Evolutionary conservation across 2,797 vertebrate genomes (phyloP), one percentile per base, ranked within the genome.

Genomic region (Natrix natrix): DNA sequence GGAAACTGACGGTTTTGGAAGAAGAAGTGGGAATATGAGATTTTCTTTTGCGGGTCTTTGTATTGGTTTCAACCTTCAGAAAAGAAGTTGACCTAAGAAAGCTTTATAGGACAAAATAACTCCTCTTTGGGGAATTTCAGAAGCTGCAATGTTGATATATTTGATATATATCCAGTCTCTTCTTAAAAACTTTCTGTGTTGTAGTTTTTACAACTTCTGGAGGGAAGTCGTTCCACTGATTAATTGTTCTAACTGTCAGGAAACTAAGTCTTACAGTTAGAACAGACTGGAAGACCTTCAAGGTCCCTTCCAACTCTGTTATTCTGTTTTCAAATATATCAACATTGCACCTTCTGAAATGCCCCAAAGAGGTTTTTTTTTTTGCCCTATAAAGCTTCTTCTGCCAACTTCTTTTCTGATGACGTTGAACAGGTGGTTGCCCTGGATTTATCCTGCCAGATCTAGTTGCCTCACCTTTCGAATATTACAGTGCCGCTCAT

Each of bases 1-100:
- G 26, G 0, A 0, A 16, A 12, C 2, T 7, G 8, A 0, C 16
- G 4, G 5, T 74, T 88, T 56, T 12, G 28, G 3, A 24, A 3
- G 57, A 91, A 93, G 61, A 52, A 16, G 12, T 8, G 5, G 8
- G 22, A 26, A 43, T 0, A 28, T 88, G 10, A 14, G 88, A 92
- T 52, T 10, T 24, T 88, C 16, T 59, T 88, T n/a, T 6, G 28
- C 5, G 24, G 92, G 55, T 55, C 48, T 63, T 91, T 94, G 86
- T 90, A 22, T 5, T 94, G 17, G 54, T n/a, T 2, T 92, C 37
- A 92, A 57, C 22, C 93, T 92, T 28, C 60, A 48, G 48, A 52
- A 52, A 52, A 52, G 48, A 52, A 52, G 48, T 52, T 52, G 48
- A 7, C 48, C 5, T 5, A 52, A 52, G 48, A 7, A 52, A 52